Conservation (phyloP, 92 coral and sea anemone genomes). For the Metridium senile region DNA sequence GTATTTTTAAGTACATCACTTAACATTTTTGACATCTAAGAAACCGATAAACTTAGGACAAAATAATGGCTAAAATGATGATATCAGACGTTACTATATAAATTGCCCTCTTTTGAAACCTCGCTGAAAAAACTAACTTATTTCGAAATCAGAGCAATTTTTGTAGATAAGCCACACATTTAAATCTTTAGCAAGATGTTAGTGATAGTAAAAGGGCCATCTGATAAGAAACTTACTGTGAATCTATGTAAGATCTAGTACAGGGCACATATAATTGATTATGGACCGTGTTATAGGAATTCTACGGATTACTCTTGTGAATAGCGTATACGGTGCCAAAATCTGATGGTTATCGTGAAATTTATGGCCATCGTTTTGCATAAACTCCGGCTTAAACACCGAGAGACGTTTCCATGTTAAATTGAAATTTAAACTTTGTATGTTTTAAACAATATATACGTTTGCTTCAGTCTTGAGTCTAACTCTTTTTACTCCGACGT, state of each 20-base stretch:
- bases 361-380: not conserved
- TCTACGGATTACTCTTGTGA: not conserved
- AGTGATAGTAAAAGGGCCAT: not conserved
- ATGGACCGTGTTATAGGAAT: not conserved
- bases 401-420: too few relatives aligned
- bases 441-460: too few relatives aligned
- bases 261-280: not conserved
- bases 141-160: not conserved
- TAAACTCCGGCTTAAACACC: too few relatives aligned
- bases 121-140: not conserved
- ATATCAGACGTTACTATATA: not conserved
- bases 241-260: not conserved
- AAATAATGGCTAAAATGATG: constrained; percentile 10
- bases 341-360: not conserved
- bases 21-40: constrained; percentile 21
- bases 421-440: too few relatives aligned
- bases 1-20: constrained; percentile 32
- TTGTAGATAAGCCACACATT: not conserved
- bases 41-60: constrained; percentile 13
- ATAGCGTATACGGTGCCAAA: not conserved
- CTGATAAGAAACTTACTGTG: not conserved
- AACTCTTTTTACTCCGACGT: too few relatives aligned
- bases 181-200: not conserved
- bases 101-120: not conserved
- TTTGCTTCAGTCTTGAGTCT: too few relatives aligned